Percentiles rank a stretch among this genome's conserved stretches.
These are phyloP conservation scores for Pagetopsis macropterus DNA, from an alignment of 2,797 vertebrate genomes.

Conservation along the genomic window DNA sequence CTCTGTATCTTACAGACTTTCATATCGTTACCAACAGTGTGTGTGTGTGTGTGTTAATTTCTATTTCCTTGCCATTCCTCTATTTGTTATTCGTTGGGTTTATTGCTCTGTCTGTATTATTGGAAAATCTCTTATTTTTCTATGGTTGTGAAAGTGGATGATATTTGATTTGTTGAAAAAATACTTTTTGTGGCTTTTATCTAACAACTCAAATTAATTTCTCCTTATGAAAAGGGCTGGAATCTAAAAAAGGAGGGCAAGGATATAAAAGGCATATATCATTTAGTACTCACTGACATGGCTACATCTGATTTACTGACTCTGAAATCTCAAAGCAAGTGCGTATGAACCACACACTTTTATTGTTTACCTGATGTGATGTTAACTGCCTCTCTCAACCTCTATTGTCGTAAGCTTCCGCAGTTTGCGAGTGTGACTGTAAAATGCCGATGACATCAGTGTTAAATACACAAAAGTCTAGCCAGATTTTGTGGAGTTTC, in stretches of 20 bases:
- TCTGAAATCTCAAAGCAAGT: conserved; percentile 34
- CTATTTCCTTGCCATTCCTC: conserved; percentile 62
- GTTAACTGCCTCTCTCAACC: conserved; percentile 36
- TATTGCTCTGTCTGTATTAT: conserved; percentile 70
- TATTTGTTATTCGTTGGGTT: conserved; percentile 64
- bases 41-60: conserved; percentile 49
- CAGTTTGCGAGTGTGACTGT: conserved; percentile 38
- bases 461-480: conserved; percentile 20
- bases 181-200: conserved; percentile 68
- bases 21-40: conserved; percentile 64
- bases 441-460: conserved; percentile 37
- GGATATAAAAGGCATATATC: conserved; percentile 72
- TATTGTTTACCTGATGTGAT: conserved; percentile 39
- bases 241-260: conserved; percentile 71
- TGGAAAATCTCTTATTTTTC: conserved; percentile 78
- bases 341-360: conserved; percentile 29
- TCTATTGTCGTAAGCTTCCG: conserved; percentile 42
- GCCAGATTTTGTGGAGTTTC: conserved; percentile 35
- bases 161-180: conserved; percentile 67
- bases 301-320: conserved; percentile 27
- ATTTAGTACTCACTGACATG: conserved; percentile 45
- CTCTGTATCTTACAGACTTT: conserved; percentile 72
- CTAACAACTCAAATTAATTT: conserved; percentile 65
- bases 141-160: conserved; percentile 77
- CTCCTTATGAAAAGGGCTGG: conserved; percentile 82